Base-by-base conservation (phyloP, 1,140 invertebrate species). In the Neodiprion fabricii region DNA sequence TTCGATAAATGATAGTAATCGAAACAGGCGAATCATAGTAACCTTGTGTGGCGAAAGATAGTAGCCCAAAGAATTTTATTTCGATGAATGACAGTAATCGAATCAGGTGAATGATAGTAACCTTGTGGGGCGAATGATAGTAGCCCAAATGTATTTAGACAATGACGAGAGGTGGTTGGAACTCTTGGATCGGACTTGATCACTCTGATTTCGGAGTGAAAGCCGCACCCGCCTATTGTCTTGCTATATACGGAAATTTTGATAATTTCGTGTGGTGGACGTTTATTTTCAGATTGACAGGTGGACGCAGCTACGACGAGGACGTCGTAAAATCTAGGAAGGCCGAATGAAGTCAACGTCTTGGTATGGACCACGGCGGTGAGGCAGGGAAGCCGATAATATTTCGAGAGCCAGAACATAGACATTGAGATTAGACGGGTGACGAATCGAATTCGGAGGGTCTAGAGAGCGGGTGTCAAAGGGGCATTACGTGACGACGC, bases 261-360 rank as follows among this genome's bases (percentile, higher is more conserved):
- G n/a, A 48, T 5, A 53, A 61, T 50, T 61, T 61, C 48, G 48
- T 53, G 4, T 48, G 48, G 48, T 17, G 48, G 49, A 72, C 48
- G 49, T 8, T 72, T 61, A 53, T 72, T 72, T 72, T 72, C 49
- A 50, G 49, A 53, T 53, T 72, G 49, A 72, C 14, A 21, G 10
- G 40, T 12, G n/a, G 7, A 53, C 9, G 47, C 7, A 72, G 48
- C 11, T n/a, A 21, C 49, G 71, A 61, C 71, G 71, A 72, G 71
- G 71, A 72, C 71, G 49, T 61, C 71, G 71, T 72, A 50, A 61
- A 61, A 72, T 53, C 47, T 53, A 71, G 72, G 53, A 76, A 23
- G 72, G 70, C 70, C 70, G 70, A 71, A 50, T 71, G 70, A 28
- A 70, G 23, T 70, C 17, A 80, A 79, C 28, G 75, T 40, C 5